These are phyloP conservation scores for Planococcus citri DNA, from an alignment of 1,140 invertebrate species.

Conservation along the genomic window DNA sequence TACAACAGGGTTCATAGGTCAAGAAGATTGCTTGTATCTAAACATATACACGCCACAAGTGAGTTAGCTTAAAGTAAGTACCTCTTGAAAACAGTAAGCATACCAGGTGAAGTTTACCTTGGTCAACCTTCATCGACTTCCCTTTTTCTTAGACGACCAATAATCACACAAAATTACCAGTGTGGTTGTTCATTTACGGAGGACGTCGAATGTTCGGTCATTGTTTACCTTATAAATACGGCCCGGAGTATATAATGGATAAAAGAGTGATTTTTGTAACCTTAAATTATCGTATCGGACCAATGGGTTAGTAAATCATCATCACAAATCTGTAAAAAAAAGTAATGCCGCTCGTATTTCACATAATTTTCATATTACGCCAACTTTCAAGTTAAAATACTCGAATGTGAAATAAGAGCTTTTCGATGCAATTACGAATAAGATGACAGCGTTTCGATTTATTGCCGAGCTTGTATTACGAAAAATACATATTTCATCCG, in stretches of 20 bases:
- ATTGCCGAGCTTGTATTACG: too few relatives aligned
- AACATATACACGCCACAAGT: constrained; percentile 24
- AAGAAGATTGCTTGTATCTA: constrained; percentile 26
- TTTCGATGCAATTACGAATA: too few relatives aligned
- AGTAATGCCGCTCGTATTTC: too few relatives aligned
- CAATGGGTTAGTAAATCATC: constrained; percentile 31
- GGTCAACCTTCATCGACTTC: not conserved
- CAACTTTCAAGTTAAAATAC: too few relatives aligned
- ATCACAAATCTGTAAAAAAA: too few relatives aligned
- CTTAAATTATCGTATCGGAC: constrained; percentile 51
- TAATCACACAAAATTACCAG: constrained; percentile 27
- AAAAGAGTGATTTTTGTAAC: constrained; percentile 51
- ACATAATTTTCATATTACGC: too few relatives aligned
- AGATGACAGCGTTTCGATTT: too few relatives aligned
- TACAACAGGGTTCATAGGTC: constrained; percentile 16
- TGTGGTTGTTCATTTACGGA: constrained; percentile 41
- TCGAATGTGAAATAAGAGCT: too few relatives aligned
- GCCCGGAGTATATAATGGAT: constrained; percentile 37
- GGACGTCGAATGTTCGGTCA: constrained; percentile 36
- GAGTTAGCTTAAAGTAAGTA: not conserved
- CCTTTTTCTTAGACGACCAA: not conserved
- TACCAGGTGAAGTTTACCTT: not conserved
- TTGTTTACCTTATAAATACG: constrained; percentile 34
- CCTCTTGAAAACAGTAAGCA: not conserved
- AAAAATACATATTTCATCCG: too few relatives aligned